Evolutionary conservation across 1,140 invertebrate genomes (phyloP).

Genomic region (Phymorhynchus buccinoides): DNA sequence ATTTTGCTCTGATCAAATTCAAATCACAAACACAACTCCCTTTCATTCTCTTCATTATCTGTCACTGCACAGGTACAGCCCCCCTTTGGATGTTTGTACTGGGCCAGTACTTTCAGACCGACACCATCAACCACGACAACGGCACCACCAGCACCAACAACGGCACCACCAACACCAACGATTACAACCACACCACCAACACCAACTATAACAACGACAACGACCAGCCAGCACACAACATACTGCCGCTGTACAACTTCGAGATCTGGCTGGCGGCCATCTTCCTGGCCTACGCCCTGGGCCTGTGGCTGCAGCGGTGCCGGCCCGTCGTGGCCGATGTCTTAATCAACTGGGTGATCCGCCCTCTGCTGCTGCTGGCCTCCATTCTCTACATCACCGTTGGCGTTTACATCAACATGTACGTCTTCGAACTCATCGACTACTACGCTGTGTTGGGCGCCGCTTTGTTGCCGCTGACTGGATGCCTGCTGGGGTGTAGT

Average conservation of each 20-base stretch:
- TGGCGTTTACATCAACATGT: slow-evolving; percentile 72
- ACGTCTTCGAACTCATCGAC: slow-evolving; percentile 67
- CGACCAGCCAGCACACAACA: background rate
- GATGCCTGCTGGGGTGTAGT: slow-evolving; percentile 58
- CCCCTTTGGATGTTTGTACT: slow-evolving; percentile 69
- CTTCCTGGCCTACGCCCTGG: slow-evolving; percentile 64
- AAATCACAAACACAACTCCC: too few relatives aligned
- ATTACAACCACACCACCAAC: slow-evolving; percentile 41
- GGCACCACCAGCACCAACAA: slow-evolving; percentile 37
- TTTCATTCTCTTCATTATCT: too few relatives aligned
- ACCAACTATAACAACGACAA: background rate
- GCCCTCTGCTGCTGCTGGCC: slow-evolving; percentile 67
- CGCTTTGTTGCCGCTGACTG: slow-evolving; percentile 63
- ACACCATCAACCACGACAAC: too few relatives aligned
- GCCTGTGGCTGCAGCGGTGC: slow-evolving; percentile 62
- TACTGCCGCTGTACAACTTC: slow-evolving; percentile 67
- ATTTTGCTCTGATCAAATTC: too few relatives aligned
- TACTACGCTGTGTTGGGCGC: slow-evolving; percentile 59
- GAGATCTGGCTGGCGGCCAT: slow-evolving; percentile 68
- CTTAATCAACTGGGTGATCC: slow-evolving; percentile 68
- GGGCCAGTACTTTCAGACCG: slow-evolving; percentile 65
- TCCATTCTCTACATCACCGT: slow-evolving; percentile 71
- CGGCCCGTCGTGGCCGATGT: slow-evolving; percentile 63
- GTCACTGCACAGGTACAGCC: slow-evolving; percentile 61
- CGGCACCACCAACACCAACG: too few relatives aligned